A percentile compares a stretch with the other conserved stretches of the same genome.
Evolutionary conservation across 2,113 vertebrate genomes (phyloP).

Genomic region (Sprattus sprattus): DNA sequence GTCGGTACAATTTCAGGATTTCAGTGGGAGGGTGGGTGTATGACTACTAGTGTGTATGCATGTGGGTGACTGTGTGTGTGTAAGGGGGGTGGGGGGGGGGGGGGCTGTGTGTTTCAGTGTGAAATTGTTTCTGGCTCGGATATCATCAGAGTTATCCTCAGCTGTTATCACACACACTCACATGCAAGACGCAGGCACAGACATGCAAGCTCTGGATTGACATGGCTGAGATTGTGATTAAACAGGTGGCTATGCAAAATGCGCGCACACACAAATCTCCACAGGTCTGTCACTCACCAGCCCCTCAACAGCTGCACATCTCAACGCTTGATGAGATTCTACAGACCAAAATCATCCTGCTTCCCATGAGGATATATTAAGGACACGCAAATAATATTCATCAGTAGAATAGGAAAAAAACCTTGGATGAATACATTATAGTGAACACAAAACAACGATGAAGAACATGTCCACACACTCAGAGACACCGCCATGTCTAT

Average conservation of each 20-base stretch:
- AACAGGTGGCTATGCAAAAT: slow-evolving; percentile 48
- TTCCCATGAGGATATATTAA: background rate
- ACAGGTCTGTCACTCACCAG: background rate
- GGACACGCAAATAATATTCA: background rate
- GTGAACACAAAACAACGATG: background rate
- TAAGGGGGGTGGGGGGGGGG: slow-evolving; percentile 20
- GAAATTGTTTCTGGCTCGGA: slow-evolving; percentile 58
- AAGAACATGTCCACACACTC: background rate
- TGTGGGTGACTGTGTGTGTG: slow-evolving; percentile 14
- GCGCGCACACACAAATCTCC: background rate
- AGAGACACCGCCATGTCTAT: too few species aligned
- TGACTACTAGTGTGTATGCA: background rate
- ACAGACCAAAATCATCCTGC: background rate
- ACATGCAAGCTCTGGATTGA: slow-evolving; percentile 41
- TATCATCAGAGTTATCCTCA: slow-evolving; percentile 64
- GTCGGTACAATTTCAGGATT: background rate
- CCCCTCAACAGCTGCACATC: background rate
- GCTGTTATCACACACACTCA: slow-evolving; percentile 50
- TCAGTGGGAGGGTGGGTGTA: background rate
- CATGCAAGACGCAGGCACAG: background rate
- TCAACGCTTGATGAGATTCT: background rate
- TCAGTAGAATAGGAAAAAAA: background rate
- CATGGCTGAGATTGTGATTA: slow-evolving; percentile 47
- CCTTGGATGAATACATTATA: background rate
- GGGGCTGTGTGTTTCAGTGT: slow-evolving; percentile 14